Evolutionary conservation across 2,113 vertebrate species (phyloP).

Genomic region (human (Homo sapiens)): GRCh38 chr4:82259001-82259500

Average conservation of each 20-base stretch:
- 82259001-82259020: neutral
- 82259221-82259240: neutral
- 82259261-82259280: neutral
- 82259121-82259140: neutral
- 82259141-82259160: neutral
- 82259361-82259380: neutral
- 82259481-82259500: neutral
- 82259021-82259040: neutral
- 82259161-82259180: neutral
- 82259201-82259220: neutral
- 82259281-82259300: neutral
- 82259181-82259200: neutral
- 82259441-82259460: neutral
- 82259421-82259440: neutral
- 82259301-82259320: neutral
- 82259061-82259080: neutral
- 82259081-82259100: neutral
- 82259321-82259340: neutral
- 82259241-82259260: neutral
- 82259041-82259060: neutral
- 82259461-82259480: neutral
- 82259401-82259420: neutral
- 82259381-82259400: neutral
- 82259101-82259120: neutral
- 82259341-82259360: neutral